These are phyloP conservation scores for Cetonia aurata DNA, from an alignment of 2,888 invertebrate genomes.

Conservation along the genomic window DNA sequence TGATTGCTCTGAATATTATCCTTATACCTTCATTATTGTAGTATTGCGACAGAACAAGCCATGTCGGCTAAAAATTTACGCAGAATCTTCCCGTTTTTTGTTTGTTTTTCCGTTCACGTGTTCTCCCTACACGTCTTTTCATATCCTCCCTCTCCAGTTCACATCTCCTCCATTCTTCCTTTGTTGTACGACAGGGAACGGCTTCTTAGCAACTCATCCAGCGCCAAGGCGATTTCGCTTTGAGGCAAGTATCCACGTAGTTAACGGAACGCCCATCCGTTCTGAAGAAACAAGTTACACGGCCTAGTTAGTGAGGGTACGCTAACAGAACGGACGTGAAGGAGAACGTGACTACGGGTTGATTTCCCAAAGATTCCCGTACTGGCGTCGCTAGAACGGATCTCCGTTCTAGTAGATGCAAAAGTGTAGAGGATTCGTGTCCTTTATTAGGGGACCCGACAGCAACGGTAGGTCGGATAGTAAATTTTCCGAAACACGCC, in stretches of 20 bases:
- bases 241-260: slow-evolving; percentile 29
- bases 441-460: slow-evolving; percentile 8
- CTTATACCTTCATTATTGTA: no score
- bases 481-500: slow-evolving; percentile 21
- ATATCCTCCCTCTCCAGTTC: background rate
- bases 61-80: no score
- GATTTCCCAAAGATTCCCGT: no score
- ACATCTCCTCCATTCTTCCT: background rate
- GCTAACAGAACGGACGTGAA: no score
- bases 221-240: slow-evolving; percentile 27
- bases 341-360: no score
- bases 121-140: background rate
- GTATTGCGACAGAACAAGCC: no score
- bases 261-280: slow-evolving; percentile 23
- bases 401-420: no score
- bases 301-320: slow-evolving; percentile 36
- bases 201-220: slow-evolving; percentile 25
- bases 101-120: slow-evolving; percentile 21
- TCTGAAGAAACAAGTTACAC: slow-evolving; percentile 30
- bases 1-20: no score
- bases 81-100: background rate
- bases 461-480: slow-evolving; percentile 9
- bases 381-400: no score
- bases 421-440: no score
- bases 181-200: background rate